phyloP scores from a whole-genome alignment of 2,113 vertebrate genomes.

The Gallinago undulata region DNA sequence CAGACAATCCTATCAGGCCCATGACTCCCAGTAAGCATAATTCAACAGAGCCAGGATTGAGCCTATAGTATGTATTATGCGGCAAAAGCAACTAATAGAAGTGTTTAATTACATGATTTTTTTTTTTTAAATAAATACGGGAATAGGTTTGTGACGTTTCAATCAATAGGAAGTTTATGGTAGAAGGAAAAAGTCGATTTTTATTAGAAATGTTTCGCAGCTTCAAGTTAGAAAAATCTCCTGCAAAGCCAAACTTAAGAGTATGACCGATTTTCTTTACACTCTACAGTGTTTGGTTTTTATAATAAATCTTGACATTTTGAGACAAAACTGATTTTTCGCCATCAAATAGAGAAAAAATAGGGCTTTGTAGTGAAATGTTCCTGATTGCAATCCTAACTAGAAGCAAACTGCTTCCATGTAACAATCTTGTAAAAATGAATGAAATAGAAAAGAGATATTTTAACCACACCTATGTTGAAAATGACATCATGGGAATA shows the following conservation, averaged over 20 bases:
- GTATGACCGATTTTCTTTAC: background rate
- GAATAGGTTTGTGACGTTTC: background rate
- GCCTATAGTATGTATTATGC: background rate
- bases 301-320: background rate
- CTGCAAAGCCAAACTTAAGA: background rate
- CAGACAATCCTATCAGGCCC: background rate
- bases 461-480: conserved; percentile 8
- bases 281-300: background rate
- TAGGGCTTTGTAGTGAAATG: background rate
- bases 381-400: background rate
- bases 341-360: background rate
- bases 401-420: background rate
- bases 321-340: background rate
- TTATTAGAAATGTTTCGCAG: background rate
- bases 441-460: background rate
- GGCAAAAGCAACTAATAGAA: background rate
- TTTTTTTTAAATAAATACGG: background rate
- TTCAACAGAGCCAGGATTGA: background rate
- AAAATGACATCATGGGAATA: background rate
- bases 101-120: background rate
- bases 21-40: background rate
- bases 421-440: background rate
- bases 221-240: background rate
- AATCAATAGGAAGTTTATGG: background rate
- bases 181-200: background rate